Evolutionary conservation across 2,888 invertebrate genomes (phyloP).

Genomic region (Busseola fusca): DNA sequence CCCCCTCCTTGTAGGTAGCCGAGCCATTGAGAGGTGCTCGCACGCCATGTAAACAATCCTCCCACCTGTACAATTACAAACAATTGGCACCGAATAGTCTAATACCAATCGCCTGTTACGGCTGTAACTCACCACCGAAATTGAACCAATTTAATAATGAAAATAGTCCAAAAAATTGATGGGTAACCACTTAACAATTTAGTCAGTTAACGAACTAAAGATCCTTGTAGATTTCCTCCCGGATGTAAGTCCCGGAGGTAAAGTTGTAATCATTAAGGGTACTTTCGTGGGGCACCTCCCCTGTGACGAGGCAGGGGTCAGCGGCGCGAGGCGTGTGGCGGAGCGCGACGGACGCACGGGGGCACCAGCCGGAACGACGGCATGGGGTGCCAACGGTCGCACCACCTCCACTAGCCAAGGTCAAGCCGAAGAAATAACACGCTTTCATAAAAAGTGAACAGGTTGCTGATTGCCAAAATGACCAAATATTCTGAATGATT

Average conservation of each 20-base stretch:
- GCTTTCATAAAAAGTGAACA: constrained; percentile 29
- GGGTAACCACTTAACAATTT: constrained; percentile 19
- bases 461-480: neutral
- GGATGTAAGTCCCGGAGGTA: constrained; percentile 53
- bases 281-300: constrained; percentile 47
- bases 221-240: constrained; percentile 63
- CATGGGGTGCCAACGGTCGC: constrained; percentile 71
- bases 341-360: constrained; percentile 73
- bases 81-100: constrained; percentile 52
- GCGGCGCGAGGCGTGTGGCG: constrained; percentile 72
- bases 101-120: constrained; percentile 26
- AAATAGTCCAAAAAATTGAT: constrained; percentile 11
- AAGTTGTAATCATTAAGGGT: constrained; percentile 48
- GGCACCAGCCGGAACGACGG: constrained; percentile 74
- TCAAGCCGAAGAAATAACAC: constrained; percentile 51
- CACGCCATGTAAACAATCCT: constrained; percentile 79
- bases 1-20: constrained; percentile 65
- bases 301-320: constrained; percentile 67
- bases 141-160: constrained; percentile 3
- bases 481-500: neutral
- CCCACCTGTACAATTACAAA: constrained; percentile 77
- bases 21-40: constrained; percentile 77
- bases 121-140: constrained; percentile 1
- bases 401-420: constrained; percentile 66
- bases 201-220: constrained; percentile 65